Conservation (phyloP, 2,113 vertebrate species). For the Microcebus lehilahytsara region DNA sequence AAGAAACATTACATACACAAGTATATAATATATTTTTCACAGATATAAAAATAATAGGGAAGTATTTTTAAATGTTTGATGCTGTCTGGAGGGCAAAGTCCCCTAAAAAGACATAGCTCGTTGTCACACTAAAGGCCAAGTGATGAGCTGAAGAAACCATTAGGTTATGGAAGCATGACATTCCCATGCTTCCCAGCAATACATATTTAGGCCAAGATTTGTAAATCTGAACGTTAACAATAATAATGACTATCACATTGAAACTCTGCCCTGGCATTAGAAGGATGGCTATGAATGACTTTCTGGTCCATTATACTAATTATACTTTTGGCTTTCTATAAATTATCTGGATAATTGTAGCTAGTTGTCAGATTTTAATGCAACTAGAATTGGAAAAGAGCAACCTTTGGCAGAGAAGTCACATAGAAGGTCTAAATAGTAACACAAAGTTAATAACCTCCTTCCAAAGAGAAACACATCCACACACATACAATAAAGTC, state of each 20-base stretch:
- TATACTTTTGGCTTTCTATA: not conserved
- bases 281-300: not conserved
- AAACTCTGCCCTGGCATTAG: not conserved
- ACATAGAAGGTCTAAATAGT: not conserved
- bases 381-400: not conserved
- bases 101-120: not conserved
- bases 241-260: not conserved
- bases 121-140: not conserved
- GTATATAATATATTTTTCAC: not conserved
- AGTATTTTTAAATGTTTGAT: not conserved
- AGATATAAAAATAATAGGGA: not conserved
- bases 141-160: not conserved
- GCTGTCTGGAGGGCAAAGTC: not conserved
- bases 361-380: not conserved
- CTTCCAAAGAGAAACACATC: not conserved
- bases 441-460: not conserved
- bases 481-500: not conserved
- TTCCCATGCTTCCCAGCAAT: not conserved
- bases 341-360: conserved; percentile 45
- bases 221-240: not conserved
- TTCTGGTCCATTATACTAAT: conserved; percentile 27
- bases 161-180: not conserved
- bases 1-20: not conserved
- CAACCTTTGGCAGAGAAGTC: not conserved
- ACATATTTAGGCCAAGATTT: not conserved